phyloP scores from a whole-genome alignment of 2,888 invertebrate genomes.

The Acanthosepion lycidas region DNA sequence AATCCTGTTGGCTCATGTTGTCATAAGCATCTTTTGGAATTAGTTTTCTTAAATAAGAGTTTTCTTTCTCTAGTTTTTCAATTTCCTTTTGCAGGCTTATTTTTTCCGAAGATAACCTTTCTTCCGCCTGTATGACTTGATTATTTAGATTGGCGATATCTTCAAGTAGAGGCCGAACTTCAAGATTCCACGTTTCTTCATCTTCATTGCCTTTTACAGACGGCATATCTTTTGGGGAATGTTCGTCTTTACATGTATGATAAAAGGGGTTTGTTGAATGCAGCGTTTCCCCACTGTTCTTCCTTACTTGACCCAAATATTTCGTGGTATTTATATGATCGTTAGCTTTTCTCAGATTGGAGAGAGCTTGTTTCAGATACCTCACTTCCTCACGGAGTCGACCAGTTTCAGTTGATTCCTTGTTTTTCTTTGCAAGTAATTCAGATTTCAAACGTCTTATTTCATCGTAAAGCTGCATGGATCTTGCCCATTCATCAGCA shows the following conservation, averaged over 20 bases:
- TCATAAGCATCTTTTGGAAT: background rate
- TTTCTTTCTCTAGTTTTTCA: background rate
- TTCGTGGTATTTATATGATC: background rate
- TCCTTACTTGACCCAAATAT: background rate
- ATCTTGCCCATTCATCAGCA: background rate
- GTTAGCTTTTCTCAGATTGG: background rate
- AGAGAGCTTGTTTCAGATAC: background rate
- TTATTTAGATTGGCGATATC: background rate
- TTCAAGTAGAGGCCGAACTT: background rate
- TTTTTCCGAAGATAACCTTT: background rate
- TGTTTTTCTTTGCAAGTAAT: background rate
- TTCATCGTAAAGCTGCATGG: background rate
- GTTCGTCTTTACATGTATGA: background rate
- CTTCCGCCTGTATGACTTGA: background rate
- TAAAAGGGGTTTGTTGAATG: background rate
- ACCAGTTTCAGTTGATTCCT: background rate
- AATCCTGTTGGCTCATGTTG: background rate
- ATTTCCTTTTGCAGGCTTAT: background rate
- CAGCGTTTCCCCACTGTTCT: background rate
- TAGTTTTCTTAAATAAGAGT: background rate
- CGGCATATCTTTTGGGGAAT: background rate
- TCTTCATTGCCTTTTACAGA: background rate
- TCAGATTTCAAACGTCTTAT: background rate
- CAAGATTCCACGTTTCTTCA: background rate
- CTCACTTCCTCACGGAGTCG: background rate